Evolutionary conservation across 2,113 vertebrate species (phyloP).

Genomic region (Dunckerocampus dactyliophorus): DNA sequence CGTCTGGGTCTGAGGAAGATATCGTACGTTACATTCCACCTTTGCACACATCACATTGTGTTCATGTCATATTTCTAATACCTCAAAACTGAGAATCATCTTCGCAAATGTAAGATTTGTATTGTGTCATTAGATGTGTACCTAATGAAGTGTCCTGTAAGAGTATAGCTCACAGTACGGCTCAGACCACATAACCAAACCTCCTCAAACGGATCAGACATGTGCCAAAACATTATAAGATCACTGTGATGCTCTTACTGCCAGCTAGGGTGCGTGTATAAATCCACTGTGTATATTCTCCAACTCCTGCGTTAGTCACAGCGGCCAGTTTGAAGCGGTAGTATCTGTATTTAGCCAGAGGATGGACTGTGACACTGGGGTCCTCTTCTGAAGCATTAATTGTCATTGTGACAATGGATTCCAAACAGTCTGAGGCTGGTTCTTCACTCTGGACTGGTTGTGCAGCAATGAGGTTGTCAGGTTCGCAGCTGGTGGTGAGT

Average conservation of each 20-base stretch:
- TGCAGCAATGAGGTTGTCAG: slow-evolving; percentile 21
- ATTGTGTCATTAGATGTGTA: neutral
- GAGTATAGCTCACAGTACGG: neutral
- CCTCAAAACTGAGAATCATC: no score
- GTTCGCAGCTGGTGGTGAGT: slow-evolving; percentile 70
- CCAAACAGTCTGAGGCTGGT: slow-evolving; percentile 69
- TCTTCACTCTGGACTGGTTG: slow-evolving; percentile 15
- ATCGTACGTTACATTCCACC: neutral
- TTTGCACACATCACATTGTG: neutral
- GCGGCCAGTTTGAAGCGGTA: slow-evolving; percentile 88
- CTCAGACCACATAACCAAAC: neutral
- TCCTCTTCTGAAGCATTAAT: slow-evolving; percentile 66
- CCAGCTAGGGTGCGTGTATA: slow-evolving; percentile 81
- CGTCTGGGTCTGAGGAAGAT: slow-evolving; percentile 79
- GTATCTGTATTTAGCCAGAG: slow-evolving; percentile 83
- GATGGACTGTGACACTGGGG: slow-evolving; percentile 73
- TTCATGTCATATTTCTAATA: no score
- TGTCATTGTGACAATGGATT: slow-evolving; percentile 67
- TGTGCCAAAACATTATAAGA: slow-evolving; percentile 6
- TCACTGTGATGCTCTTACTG: slow-evolving; percentile 74
- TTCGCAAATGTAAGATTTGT: no score
- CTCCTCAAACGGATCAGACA: no score
- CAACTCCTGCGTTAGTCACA: slow-evolving; percentile 84
- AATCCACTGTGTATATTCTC: slow-evolving; percentile 81
- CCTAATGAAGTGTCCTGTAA: neutral